Evolutionary conservation across 2,888 invertebrate species (phyloP).

Genomic region (Rhogogaster chlorosoma): DNA sequence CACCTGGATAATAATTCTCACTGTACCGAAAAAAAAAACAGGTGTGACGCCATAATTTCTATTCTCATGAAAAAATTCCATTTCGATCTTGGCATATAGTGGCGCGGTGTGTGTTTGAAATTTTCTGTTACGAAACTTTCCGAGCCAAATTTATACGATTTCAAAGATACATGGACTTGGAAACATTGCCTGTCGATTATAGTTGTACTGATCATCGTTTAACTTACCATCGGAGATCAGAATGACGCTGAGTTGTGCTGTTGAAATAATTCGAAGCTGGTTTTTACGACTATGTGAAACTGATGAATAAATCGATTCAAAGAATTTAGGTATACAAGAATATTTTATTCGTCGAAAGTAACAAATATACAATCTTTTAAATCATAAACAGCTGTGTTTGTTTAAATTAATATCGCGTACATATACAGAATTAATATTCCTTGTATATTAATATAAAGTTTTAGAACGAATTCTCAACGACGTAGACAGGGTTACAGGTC

Average conservation of each 20-base stretch:
- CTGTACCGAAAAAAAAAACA: not conserved
- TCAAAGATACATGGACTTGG: not conserved
- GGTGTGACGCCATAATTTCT: constrained; percentile 10
- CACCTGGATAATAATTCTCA: constrained; percentile 34
- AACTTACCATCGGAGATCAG: not conserved
- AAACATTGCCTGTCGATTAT: not conserved
- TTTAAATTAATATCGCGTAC: constrained; percentile 59
- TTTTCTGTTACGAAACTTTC: not conserved
- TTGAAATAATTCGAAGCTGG: not conserved
- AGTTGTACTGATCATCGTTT: not conserved
- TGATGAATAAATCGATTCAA: not conserved
- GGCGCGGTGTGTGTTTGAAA: not conserved
- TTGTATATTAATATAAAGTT: constrained; percentile 6
- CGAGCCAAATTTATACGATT: not conserved
- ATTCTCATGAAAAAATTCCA: not conserved
- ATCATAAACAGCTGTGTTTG: constrained; percentile 71
- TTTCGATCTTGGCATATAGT: not conserved
- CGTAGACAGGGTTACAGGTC: constrained; percentile 9
- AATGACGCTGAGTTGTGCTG: not conserved
- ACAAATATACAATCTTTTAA: constrained; percentile 77
- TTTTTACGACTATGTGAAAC: not conserved
- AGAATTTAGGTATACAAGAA: constrained; percentile 75
- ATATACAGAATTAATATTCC: constrained; percentile 28
- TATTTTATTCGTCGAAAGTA: constrained; percentile 78
- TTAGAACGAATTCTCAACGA: constrained; percentile 39